Percentiles rank a stretch among this genome's conserved stretches.
Conservation (phyloP, 2,888 invertebrate genomes). For the Drosophila dives region DNA sequence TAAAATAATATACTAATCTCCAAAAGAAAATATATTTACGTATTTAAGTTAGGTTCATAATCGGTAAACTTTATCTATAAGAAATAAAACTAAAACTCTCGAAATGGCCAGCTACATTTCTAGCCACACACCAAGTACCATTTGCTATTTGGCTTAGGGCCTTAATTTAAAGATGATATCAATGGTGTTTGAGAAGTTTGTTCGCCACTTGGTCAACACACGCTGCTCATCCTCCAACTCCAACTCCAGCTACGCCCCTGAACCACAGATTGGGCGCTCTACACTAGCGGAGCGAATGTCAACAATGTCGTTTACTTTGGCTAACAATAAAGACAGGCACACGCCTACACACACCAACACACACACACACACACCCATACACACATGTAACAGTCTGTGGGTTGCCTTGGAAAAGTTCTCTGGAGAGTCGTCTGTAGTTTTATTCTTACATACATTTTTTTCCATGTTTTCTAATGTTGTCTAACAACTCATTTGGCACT, state of each 20-base stretch:
- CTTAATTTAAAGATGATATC: not conserved
- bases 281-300: constrained; percentile 56
- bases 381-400: constrained; percentile 23
- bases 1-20: not conserved
- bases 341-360: constrained; percentile 17
- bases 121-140: not conserved
- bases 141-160: not conserved
- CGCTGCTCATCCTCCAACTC: not conserved
- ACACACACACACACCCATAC: constrained; percentile 15
- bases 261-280: constrained; percentile 36
- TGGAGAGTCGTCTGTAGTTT: constrained; percentile 39
- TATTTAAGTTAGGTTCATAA: not conserved
- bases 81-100: not conserved
- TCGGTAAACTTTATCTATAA: not conserved
- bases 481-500: constrained; percentile 77
- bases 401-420: constrained; percentile 37
- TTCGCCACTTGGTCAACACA: constrained; percentile 4
- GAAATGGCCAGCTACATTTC: not conserved
- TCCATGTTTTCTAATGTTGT: constrained; percentile 14
- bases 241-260: constrained; percentile 43
- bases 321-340: constrained; percentile 73
- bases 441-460: not conserved
- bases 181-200: constrained; percentile 11
- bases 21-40: not conserved
- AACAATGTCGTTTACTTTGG: constrained; percentile 74